Evolutionary conservation across 1,140 invertebrate genomes (phyloP), one percentile per base, ranked within the genome.

Genomic region (Archivesica marissinica): DNA sequence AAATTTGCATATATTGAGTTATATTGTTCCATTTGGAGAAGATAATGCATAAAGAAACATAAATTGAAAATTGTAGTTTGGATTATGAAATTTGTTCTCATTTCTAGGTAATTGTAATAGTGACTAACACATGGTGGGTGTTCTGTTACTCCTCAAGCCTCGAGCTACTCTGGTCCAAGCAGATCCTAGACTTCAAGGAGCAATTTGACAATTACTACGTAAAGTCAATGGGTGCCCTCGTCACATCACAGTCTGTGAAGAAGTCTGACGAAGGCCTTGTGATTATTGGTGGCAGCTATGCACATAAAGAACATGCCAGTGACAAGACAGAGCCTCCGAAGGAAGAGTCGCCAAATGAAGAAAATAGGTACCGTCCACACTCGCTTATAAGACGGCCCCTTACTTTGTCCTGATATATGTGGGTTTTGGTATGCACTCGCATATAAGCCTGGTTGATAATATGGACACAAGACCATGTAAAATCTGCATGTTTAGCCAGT

Each of bases 51-150:
- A n/a, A n/a, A n/a, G n/a, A n/a, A n/a, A n/a, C n/a, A n/a, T n/a
- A n/a, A n/a, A n/a, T n/a, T n/a, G n/a, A n/a, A n/a, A n/a, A n/a
- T n/a, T n/a, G n/a, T n/a, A n/a, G n/a, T n/a, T n/a, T n/a, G n/a
- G n/a, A n/a, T n/a, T n/a, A n/a, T n/a, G n/a, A n/a, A n/a, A n/a
- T n/a, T n/a, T n/a, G n/a, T n/a, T n/a, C n/a, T 23, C 23, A 30
- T 64, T 82, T 86, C 0, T 78, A 92, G 91, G 76, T 92, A 17
- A 90, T 92, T 50, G 88, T 91, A 0, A 88, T 92, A 39, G 90
- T 89, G 13, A 89, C 88, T 28, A 81, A 90, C 50, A 86, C 89
- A 72, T 92, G 91, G 90, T 85, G 88, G 70, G 91, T 92, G 13
- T 80, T 91, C 76, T 91, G 90, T 82, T 92, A 88, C 75, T 86